Base-by-base conservation (phyloP, 2,888 invertebrate genomes). In the Torymus tubicola region DNA sequence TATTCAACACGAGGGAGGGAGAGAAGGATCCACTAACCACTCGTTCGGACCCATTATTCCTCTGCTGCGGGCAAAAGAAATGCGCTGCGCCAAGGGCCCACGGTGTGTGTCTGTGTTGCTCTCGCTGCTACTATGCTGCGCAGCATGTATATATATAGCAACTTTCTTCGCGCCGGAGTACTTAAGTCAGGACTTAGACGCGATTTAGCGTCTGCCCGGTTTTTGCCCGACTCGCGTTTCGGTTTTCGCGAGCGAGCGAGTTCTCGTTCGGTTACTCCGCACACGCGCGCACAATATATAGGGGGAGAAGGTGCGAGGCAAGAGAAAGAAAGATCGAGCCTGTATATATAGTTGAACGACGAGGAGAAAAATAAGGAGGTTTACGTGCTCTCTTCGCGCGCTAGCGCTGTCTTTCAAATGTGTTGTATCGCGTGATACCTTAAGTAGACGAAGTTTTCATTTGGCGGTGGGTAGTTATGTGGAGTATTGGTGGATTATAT, bases 1-100 rank as follows among this genome's bases (percentile, higher is more conserved):
- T 85, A 85, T 85, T 85, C 85, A 85, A 75, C 31, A 70, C 61
- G 21, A 81, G 57, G 61, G 65, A 64, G 58, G 18, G 63, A 61
- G 61, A 74, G 75, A 72, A 82, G 74, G 79, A 76, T 31, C 31
- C 68, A 53, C 53, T 65, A 21, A 18, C 24, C 14, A 21, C 52
- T 58, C n/a, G 50, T 4, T 10, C n/a, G 31, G 78, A 70, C 61
- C 73, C 69, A 79, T 74, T 73, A 79, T 68, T 50, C 68, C 73
- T 21, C 53, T 14, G 69, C 31, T 18, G 31, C 31, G 31, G 31
- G 42, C 52, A 67, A 65, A 70, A 67, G 67, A 78, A 69, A 42
- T 50, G 31, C 31, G 31, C 53, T 1, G 16, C 31, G 16, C 18
- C 53, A 79, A 74, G 74, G 74, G 74, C 63, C 24, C 12, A 14